These are phyloP conservation scores for Cyphomyrus discorhynchus DNA, from an alignment of 2,113 vertebrate species.

Conservation along the genomic window DNA sequence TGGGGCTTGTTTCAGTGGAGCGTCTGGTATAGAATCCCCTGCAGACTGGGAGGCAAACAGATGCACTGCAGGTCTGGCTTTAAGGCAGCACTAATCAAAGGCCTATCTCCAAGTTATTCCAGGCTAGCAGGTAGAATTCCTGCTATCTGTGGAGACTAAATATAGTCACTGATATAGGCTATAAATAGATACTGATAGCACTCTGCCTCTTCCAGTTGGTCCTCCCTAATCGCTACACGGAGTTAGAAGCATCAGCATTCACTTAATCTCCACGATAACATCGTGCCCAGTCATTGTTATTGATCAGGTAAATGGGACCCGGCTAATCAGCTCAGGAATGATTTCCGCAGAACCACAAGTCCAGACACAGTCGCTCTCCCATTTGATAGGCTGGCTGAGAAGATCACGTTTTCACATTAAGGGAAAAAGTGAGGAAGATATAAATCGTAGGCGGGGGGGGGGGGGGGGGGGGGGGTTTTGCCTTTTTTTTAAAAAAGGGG, in stretches of 20 bases:
- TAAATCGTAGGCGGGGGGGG: background rate
- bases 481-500: too few species aligned
- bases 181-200: background rate
- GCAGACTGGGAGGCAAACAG: background rate
- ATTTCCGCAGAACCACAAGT: background rate
- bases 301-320: background rate
- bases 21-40: too few species aligned
- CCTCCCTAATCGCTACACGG: background rate
- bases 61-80: background rate
- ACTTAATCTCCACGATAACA: background rate
- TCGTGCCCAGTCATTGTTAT: slow-evolving; percentile 6
- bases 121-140: background rate
- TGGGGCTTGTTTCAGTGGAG: background rate
- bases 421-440: background rate
- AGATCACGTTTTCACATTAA: background rate
- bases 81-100: background rate
- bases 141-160: background rate
- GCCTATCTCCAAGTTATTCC: background rate
- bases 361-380: background rate
- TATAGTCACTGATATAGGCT: background rate
- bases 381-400: background rate
- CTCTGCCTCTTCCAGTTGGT: background rate
- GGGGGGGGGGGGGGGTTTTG: background rate
- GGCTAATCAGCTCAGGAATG: background rate
- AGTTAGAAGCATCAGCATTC: background rate